These are phyloP conservation scores for Hemicrepidius hirtus DNA, from an alignment of 2,888 invertebrate species.

Conservation along the genomic window DNA sequence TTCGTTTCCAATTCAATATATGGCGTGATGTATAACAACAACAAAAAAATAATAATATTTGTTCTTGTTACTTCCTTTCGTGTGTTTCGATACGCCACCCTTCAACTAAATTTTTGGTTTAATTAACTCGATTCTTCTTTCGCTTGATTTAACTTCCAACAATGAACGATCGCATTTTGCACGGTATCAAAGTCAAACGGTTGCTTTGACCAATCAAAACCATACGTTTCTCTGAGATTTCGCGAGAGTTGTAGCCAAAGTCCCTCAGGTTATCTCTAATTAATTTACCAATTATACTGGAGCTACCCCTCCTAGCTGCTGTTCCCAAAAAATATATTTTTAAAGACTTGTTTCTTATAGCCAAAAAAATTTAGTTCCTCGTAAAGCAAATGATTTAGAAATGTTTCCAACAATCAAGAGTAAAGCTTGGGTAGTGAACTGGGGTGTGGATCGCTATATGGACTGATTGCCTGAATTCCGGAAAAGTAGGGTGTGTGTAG, in stretches of 20 bases:
- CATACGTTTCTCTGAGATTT: conserved; percentile 32
- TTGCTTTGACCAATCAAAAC: conserved; percentile 46
- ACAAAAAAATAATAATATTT: conserved; percentile 12
- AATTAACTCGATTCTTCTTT: conserved; percentile 11
- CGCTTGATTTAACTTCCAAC: conserved; percentile 46
- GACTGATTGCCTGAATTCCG: conserved; percentile 42
- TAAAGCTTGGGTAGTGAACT: not conserved
- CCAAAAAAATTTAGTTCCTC: not conserved
- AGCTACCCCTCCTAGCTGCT: not conserved
- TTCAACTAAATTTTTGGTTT: not conserved
- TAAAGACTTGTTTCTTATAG: not conserved
- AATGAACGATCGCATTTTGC: conserved; percentile 41
- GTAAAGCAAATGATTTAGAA: not conserved
- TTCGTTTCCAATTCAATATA: conserved; percentile 53
- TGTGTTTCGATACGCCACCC: conserved; percentile 10
- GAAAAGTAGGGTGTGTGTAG: conserved; percentile 37
- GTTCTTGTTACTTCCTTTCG: not conserved
- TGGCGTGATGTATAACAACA: conserved; percentile 39
- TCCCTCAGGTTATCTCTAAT: conserved; percentile 45
- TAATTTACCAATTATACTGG: conserved; percentile 37
- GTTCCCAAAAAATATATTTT: conserved; percentile 10
- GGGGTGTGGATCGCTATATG: conserved; percentile 36
- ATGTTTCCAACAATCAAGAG: conserved; percentile 14
- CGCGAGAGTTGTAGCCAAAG: conserved; percentile 30
- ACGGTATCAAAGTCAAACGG: conserved; percentile 45